These are phyloP conservation scores for Peromyscus leucopus DNA, from an alignment of 2,113 vertebrate genomes.

Conservation along the genomic window DNA sequence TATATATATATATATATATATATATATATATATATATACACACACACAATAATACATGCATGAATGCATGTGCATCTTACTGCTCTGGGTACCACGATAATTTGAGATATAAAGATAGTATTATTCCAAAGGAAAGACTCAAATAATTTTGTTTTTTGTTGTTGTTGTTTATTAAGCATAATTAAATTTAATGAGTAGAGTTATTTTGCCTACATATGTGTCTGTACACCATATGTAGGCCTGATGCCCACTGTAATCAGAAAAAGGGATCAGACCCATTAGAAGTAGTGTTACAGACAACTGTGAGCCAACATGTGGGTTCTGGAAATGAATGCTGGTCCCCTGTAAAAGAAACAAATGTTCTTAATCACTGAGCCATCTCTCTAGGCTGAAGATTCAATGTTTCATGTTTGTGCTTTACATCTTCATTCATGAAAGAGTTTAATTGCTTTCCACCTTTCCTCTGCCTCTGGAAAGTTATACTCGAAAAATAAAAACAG, in stretches of 20 bases:
- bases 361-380: background rate
- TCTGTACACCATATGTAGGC: background rate
- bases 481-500: constrained; percentile 43
- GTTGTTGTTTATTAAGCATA: background rate
- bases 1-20: too few relatives aligned
- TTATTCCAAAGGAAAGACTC: constrained; percentile 1
- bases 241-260: background rate
- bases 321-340: background rate
- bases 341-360: background rate
- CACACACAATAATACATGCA: too few relatives aligned
- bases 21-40: too few relatives aligned
- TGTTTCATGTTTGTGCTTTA: constrained; percentile 44
- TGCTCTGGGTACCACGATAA: background rate
- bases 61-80: background rate
- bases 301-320: background rate
- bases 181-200: background rate
- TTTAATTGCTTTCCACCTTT: background rate
- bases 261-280: background rate
- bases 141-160: background rate
- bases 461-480: constrained; percentile 56
- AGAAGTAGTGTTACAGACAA: background rate
- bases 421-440: constrained; percentile 25
- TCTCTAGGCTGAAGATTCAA: background rate
- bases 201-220: background rate
- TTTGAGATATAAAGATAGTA: background rate